Conservation (phyloP, 2,888 invertebrate species). For the Scaptomyza parva region DNA sequence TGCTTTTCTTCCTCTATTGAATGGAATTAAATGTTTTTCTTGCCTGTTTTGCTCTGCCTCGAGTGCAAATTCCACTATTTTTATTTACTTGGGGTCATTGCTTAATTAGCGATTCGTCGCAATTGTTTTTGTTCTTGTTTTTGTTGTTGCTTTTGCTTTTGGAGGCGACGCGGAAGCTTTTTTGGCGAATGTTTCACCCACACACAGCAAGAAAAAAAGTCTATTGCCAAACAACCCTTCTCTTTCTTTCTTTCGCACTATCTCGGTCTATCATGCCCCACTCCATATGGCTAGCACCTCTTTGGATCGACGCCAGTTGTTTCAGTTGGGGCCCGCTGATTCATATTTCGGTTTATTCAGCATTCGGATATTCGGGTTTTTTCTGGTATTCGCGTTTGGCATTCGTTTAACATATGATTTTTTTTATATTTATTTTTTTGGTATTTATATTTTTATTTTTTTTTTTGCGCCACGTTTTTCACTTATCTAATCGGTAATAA, state of each 20-base stretch:
- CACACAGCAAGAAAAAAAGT: slow-evolving; percentile 34
- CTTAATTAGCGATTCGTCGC: slow-evolving; percentile 68
- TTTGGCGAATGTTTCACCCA: slow-evolving; percentile 42
- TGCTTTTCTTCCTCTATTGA: not conserved
- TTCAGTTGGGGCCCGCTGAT: slow-evolving; percentile 39
- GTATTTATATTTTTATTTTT: slow-evolving; percentile 13
- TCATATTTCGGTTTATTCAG: slow-evolving; percentile 33
- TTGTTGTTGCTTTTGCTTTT: slow-evolving; percentile 8
- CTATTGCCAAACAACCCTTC: slow-evolving; percentile 10
- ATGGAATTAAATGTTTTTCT: too few species aligned
- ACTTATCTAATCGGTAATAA: slow-evolving; percentile 68
- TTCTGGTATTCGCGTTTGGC: slow-evolving; percentile 6
- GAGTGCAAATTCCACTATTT: slow-evolving; percentile 67
- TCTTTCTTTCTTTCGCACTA: not conserved
- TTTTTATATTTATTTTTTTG: slow-evolving; percentile 11
- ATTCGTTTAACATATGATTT: not conserved
- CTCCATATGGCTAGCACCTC: slow-evolving; percentile 18
- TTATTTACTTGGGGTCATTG: slow-evolving; percentile 68
- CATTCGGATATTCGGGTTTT: slow-evolving; percentile 14
- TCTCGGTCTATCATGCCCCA: not conserved
- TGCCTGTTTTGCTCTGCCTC: slow-evolving; percentile 16
- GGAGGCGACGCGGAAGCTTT: slow-evolving; percentile 58
- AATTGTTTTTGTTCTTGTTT: slow-evolving; percentile 20
- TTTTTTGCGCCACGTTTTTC: slow-evolving; percentile 25
- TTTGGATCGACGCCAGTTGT: slow-evolving; percentile 52